A percentile compares a stretch with the other conserved stretches of the same genome.
These are phyloP conservation scores for Nasua narica DNA, from an alignment of 2,797 vertebrate genomes.

Conservation along the genomic window DNA sequence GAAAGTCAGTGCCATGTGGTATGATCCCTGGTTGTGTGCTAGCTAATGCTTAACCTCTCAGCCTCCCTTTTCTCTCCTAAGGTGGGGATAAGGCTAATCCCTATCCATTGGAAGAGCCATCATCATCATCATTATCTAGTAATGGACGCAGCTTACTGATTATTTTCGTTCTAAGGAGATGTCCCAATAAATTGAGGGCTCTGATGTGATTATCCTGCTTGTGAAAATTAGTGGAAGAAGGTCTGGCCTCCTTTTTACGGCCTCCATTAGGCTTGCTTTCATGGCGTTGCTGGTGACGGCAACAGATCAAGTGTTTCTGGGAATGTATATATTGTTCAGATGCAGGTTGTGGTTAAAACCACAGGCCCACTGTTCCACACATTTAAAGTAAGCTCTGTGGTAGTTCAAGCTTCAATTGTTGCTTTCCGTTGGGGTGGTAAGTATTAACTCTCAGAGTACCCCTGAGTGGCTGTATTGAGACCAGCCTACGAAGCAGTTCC, in stretches of 20 bases:
- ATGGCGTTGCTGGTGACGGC: not conserved
- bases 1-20: not conserved
- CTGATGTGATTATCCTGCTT: not conserved
- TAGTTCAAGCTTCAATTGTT: not conserved
- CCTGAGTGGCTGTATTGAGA: not conserved
- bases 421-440: not conserved
- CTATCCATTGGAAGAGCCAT: not conserved
- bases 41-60: not conserved
- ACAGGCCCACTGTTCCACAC: not conserved
- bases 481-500: not conserved
- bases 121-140: not conserved
- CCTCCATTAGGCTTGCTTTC: not conserved
- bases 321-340: not conserved
- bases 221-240: not conserved
- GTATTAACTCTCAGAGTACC: not conserved
- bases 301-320: not conserved
- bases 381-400: not conserved
- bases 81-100: not conserved
- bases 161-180: not conserved
- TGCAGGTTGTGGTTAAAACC: not conserved
- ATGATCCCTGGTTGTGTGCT: not conserved
- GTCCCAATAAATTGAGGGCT: not conserved
- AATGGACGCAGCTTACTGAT: not conserved
- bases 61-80: not conserved
- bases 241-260: not conserved